A percentile compares a stretch with the other conserved stretches of the same genome.
phyloP scores from a whole-genome alignment of 53 echinoderm and acorn worm species.

The Arbacia lixula region DNA sequence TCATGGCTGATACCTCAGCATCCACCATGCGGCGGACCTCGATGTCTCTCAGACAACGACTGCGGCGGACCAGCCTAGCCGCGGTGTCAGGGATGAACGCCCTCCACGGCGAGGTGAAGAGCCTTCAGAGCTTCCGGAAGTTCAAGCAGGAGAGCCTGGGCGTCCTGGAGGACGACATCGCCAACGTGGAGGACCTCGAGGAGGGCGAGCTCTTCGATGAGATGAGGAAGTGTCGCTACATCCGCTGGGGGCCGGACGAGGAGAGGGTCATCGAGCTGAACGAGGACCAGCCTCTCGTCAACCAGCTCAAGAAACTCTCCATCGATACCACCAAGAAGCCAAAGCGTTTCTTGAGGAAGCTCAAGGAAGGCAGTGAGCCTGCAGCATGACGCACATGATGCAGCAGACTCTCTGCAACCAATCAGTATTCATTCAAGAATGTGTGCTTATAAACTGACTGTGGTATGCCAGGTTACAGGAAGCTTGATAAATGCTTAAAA shows the following conservation, averaged over 20 bases:
- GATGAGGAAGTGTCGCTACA: constrained; percentile 83
- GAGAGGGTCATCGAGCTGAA: constrained; percentile 63
- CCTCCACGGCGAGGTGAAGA: constrained; percentile 65
- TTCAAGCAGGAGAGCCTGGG: constrained; percentile 50
- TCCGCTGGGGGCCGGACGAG: constrained; percentile 78
- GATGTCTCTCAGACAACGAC: neutral
- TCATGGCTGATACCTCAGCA: constrained; percentile 67
- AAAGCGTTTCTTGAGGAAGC: constrained; percentile 18
- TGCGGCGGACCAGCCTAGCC: constrained; percentile 57
- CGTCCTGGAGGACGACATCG: constrained; percentile 32
- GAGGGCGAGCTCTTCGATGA: constrained; percentile 77
- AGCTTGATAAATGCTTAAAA: too few species aligned
- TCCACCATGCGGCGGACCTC: constrained; percentile 43
- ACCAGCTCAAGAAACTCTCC: constrained; percentile 61
- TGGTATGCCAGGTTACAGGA: too few species aligned
- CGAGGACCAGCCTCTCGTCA: constrained; percentile 69
- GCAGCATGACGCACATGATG: neutral
- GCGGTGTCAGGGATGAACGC: constrained; percentile 47
- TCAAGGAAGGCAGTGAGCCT: constrained; percentile 28
- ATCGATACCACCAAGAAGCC: constrained; percentile 30
- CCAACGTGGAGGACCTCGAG: constrained; percentile 60
- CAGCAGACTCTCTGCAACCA: too few species aligned
- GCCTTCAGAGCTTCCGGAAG: constrained; percentile 50
- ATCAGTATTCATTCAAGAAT: too few species aligned
- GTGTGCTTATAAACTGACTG: too few species aligned